Evolutionary conservation across 1,140 invertebrate genomes (phyloP), one percentile per base, ranked within the genome.

Genomic region (Nilaparvata lugens): DNA sequence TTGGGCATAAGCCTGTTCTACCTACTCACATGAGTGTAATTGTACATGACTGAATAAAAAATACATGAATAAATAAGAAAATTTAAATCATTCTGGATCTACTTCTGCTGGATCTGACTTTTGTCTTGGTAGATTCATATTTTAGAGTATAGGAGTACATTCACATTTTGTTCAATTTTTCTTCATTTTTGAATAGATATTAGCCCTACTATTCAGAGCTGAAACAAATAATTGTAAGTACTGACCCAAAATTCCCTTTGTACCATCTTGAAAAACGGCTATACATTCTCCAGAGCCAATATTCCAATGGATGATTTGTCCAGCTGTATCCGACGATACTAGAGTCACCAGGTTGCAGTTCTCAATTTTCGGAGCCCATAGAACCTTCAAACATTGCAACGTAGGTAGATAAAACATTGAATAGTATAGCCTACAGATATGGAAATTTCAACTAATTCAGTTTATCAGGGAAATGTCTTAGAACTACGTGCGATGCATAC

Each of bases 301-400:
- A 73, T 85, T 77, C 81, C 83, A 84, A 18, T 83, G 72, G 23
- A 81, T 70, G 43, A 85, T 81, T 35, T 75, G 72, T 9, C 83
- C 82, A 61, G 69, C 70, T 35, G 66, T 70, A 69, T 85, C 83
- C 21, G 77, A 76, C 3, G 82, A 82, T 13, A 80, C 80, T 19
- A 85, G 64, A 54, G 67, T 63, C 11, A 73, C 56, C 52, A 24
- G 61, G 40, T 56, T 54, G 42, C 56, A 60, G 48, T 62, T 62
- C 38, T 65, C 58, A 43, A 38, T 35, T 48, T 64, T 65, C 11
- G 66, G 60, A 59, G 52, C 60, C 65, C 67, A 71, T 40, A 71
- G 52, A 11, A 69, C 64, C 68, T 69, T 43, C 7, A 48, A 56
- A 11, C 38, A 43, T 58, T 28, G 18, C 13, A 7, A 9, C 21